Conservation (phyloP, 1,140 invertebrate genomes). For the Halyomorpha halys region DNA sequence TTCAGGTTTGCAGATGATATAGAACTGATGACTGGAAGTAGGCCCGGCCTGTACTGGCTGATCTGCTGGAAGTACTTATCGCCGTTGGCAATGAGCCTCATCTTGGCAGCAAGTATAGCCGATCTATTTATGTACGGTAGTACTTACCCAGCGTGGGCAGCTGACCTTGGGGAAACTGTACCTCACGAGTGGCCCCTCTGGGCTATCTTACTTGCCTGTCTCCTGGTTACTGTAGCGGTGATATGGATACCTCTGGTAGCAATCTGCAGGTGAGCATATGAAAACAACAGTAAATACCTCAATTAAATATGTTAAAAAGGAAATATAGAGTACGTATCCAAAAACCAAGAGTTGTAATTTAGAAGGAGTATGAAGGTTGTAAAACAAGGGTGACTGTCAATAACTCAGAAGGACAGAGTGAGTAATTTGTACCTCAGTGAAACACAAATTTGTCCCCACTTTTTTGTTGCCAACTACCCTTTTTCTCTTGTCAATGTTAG, state of each 20-base stretch:
- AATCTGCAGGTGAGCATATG: constrained; percentile 54
- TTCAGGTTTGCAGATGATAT: constrained; percentile 82
- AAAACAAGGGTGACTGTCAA: too few relatives aligned
- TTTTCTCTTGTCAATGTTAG: too few relatives aligned
- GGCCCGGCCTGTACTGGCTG: constrained; percentile 79
- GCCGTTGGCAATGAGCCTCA: constrained; percentile 79
- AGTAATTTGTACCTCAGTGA: too few relatives aligned
- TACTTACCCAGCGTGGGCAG: constrained; percentile 79
- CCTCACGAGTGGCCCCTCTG: constrained; percentile 68
- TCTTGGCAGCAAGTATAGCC: constrained; percentile 71
- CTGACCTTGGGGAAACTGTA: constrained; percentile 56
- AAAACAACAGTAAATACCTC: too few relatives aligned
- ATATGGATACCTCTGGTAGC: constrained; percentile 80
- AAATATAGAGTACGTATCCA: too few relatives aligned
- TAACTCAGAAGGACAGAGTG: too few relatives aligned
- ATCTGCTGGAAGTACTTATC: constrained; percentile 92
- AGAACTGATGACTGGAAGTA: constrained; percentile 83
- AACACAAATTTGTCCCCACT: too few relatives aligned
- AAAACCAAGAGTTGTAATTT: too few relatives aligned
- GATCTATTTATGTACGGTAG: constrained; percentile 72
- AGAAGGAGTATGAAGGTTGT: too few relatives aligned
- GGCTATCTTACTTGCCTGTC: constrained; percentile 60
- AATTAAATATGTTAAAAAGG: too few relatives aligned
- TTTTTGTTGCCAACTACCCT: too few relatives aligned
- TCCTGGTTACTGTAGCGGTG: constrained; percentile 67